phyloP scores from a whole-genome alignment of 1,140 invertebrate genomes.

The Zaprionus kolodkinae region DNA sequence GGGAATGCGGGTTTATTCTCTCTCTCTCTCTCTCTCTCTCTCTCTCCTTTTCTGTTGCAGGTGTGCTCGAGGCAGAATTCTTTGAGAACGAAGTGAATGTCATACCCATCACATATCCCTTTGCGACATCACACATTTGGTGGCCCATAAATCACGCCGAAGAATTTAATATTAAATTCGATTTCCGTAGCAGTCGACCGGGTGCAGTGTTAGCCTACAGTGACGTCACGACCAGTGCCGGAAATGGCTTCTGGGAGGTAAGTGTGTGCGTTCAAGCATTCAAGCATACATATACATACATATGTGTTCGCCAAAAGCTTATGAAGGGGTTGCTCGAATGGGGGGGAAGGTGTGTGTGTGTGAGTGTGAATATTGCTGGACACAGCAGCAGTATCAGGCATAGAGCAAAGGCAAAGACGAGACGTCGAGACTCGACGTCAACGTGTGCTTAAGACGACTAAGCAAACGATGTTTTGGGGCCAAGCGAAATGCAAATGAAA shows the following conservation, averaged over 20 bases:
- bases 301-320: slow-evolving; percentile 40
- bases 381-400: slow-evolving; percentile 1
- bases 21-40: slow-evolving; percentile 21
- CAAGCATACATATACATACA: slow-evolving; percentile 55
- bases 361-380: slow-evolving; percentile 17
- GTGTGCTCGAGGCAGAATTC: slow-evolving; percentile 92
- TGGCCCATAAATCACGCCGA: slow-evolving; percentile 90
- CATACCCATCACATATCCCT: slow-evolving; percentile 96
- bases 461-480: slow-evolving; percentile 50
- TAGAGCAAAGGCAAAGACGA: slow-evolving; percentile 21
- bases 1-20: slow-evolving; percentile 38
- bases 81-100: slow-evolving; percentile 93
- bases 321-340: slow-evolving; percentile 47
- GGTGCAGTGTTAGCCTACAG: slow-evolving; percentile 94
- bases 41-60: slow-evolving; percentile 66
- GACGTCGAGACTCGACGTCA: slow-evolving; percentile 42
- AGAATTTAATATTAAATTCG: slow-evolving; percentile 92
- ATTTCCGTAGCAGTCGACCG: slow-evolving; percentile 94
- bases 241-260: slow-evolving; percentile 94
- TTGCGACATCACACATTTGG: slow-evolving; percentile 94
- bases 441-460: slow-evolving; percentile 60
- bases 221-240: slow-evolving; percentile 89
- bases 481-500: slow-evolving; percentile 78
- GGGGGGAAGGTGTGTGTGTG: neutral
- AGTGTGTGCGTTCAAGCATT: slow-evolving; percentile 84